Percentiles rank a stretch among this genome's conserved stretches.
phyloP scores from a whole-genome alignment of 2,797 vertebrate species.

The Huso huso region DNA sequence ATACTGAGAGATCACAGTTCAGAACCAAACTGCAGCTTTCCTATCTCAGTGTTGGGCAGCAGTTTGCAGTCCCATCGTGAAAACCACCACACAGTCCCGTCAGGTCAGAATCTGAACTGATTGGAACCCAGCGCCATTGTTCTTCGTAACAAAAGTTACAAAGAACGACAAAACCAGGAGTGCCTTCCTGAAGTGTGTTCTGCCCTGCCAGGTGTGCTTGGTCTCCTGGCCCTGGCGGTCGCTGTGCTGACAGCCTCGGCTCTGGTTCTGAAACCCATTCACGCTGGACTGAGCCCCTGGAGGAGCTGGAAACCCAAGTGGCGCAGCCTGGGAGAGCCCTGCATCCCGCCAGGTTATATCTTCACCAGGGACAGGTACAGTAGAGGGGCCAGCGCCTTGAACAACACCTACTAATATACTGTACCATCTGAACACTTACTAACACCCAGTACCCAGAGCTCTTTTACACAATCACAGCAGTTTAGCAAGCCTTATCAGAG shows the following conservation, averaged over 20 bases:
- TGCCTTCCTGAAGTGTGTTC: conserved; percentile 2
- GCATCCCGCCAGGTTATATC: conserved; percentile 50
- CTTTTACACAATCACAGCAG: too few relatives aligned
- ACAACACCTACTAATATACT: too few relatives aligned
- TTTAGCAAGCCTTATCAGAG: too few relatives aligned
- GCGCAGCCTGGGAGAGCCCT: conserved; percentile 74
- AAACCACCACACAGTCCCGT: too few relatives aligned
- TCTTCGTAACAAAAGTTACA: background rate
- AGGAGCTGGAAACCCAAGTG: conserved; percentile 68
- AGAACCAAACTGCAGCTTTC: too few relatives aligned
- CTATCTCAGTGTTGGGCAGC: too few relatives aligned
- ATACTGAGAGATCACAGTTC: too few relatives aligned
- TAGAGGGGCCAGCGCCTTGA: conserved; percentile 2
- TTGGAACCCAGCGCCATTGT: background rate
- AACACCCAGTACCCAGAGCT: too few relatives aligned
- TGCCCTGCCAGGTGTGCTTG: conserved; percentile 56
- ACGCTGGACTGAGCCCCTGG: conserved; percentile 45
- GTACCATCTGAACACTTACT: too few relatives aligned
- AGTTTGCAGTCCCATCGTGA: too few relatives aligned
- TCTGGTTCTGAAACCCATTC: conserved; percentile 61
- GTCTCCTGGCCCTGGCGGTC: conserved; percentile 57
- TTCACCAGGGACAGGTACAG: conserved; percentile 62
- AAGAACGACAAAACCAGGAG: conserved; percentile 2
- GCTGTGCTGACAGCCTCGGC: conserved; percentile 59
- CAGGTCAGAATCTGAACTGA: too few relatives aligned